Conservation (phyloP, 2,797 vertebrate genomes). For the Eulemur mongoz region DNA sequence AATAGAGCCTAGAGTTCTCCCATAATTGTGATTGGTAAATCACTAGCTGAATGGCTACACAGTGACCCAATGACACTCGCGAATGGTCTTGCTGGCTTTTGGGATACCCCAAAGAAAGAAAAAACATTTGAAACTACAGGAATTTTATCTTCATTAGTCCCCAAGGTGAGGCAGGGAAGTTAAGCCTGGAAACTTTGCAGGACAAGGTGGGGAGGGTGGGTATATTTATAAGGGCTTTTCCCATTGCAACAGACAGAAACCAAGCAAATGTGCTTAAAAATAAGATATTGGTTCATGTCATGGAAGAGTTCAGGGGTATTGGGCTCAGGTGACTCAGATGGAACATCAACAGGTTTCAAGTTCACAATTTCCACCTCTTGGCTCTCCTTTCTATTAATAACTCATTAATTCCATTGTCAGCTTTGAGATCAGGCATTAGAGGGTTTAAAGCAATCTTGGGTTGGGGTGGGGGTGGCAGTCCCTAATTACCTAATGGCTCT, state of each 20-base stretch:
- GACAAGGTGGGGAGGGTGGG: not conserved
- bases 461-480: not conserved
- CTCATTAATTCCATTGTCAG: not conserved
- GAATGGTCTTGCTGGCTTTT: not conserved
- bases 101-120: not conserved
- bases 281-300: not conserved
- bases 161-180: not conserved
- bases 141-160: not conserved
- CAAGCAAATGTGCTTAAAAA: not conserved
- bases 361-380: not conserved
- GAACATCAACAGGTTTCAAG: not conserved
- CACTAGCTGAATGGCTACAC: not conserved
- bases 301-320: not conserved
- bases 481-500: not conserved
- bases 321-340: not conserved
- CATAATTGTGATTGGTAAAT: not conserved
- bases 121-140: not conserved
- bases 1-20: not conserved
- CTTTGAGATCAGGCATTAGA: not conserved
- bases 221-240: not conserved
- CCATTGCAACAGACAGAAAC: not conserved
- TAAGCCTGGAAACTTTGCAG: not conserved
- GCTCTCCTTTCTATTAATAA: not conserved
- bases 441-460: not conserved
- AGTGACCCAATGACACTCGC: not conserved